phyloP scores from a whole-genome alignment of 2,113 vertebrate genomes.

The Sander vitreus region DNA sequence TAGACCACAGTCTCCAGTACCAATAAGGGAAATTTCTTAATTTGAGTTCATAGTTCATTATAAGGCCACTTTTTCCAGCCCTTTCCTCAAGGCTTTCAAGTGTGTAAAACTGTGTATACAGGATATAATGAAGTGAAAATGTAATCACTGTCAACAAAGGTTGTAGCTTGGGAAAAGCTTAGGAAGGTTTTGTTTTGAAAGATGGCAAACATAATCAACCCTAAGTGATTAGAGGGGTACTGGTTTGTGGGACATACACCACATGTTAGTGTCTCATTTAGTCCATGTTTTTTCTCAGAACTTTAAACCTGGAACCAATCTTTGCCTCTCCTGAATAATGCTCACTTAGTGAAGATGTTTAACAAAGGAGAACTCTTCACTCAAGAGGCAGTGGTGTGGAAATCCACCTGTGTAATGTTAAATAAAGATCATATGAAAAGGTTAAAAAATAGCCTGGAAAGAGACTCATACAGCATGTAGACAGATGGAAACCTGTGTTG shows the following conservation, averaged over 20 bases:
- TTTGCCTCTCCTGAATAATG: constrained; percentile 8
- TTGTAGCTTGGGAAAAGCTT: constrained; percentile 43
- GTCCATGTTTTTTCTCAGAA: constrained; percentile 49
- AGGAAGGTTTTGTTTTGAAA: constrained; percentile 65
- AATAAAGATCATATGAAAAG: not conserved
- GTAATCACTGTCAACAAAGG: constrained; percentile 56
- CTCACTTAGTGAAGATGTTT: constrained; percentile 18
- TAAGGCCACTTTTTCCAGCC: constrained; percentile 10
- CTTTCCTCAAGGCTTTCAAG: constrained; percentile 15
- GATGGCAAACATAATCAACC: constrained; percentile 74
- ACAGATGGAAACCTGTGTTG: constrained; percentile 11
- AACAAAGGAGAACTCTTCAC: not conserved
- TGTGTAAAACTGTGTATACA: constrained; percentile 38
- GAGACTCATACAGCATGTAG: not conserved
- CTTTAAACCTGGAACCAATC: constrained; percentile 49
- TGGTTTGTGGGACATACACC: constrained; percentile 47
- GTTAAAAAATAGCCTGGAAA: not conserved
- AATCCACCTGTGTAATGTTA: not conserved
- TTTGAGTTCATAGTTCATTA: constrained; percentile 55
- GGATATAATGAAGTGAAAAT: constrained; percentile 53
- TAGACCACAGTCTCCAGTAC: not conserved
- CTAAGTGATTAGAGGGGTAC: constrained; percentile 41
- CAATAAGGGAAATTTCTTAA: constrained; percentile 49
- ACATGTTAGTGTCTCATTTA: constrained; percentile 64
- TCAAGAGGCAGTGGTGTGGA: not conserved